Base-by-base conservation (phyloP, 2,888 invertebrate species). In the Thera britannica region DNA sequence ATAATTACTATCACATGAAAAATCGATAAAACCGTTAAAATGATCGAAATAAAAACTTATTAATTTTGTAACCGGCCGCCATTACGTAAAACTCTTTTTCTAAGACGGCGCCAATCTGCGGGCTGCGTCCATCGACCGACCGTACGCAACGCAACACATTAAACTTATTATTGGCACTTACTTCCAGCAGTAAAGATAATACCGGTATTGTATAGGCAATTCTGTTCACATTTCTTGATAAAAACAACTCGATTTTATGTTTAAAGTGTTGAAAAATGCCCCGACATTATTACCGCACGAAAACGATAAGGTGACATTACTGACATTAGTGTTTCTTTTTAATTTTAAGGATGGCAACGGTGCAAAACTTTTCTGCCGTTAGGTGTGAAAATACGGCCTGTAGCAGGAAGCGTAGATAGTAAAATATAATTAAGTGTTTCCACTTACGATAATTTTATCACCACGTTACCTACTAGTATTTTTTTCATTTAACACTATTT, bases 141-240 rank as follows among this genome's bases (percentile, higher is more conserved):
- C 61, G 69, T 79, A 79, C 81, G 74, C 79, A 77, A 79, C 81
- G 73, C 79, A 77, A 79, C 79, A 78, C 87, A 87, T 89, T 88
- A 88, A 90, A 90, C 85, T 87, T 88, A 87, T 90, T 90, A 91
- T 90, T 89, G 87, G 84, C 88, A 88, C 87, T 92, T 89, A 90
- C 83, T 86, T 76, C 77, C 76, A 80, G 85, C 85, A 84, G 84
- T 90, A 89, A 90, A 90, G 90, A 91, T 91, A 90, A 90, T 86
- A 80, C 85, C 84, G 79, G 83, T 87, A 90, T 90, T 89, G 89
- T 89, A 88, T 84, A 86, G 84, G 86, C 82, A 82, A 84, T 90
- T 88, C 81, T 83, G 87, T 90, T 85, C 87, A 86, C 86, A 88
- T 89, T 88, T 85, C 80, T 81, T 82, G 89, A 89, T 90, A 90